These are phyloP conservation scores for Gymnarchus niloticus DNA, from an alignment of 2,113 vertebrate species.

Conservation along the genomic window DNA sequence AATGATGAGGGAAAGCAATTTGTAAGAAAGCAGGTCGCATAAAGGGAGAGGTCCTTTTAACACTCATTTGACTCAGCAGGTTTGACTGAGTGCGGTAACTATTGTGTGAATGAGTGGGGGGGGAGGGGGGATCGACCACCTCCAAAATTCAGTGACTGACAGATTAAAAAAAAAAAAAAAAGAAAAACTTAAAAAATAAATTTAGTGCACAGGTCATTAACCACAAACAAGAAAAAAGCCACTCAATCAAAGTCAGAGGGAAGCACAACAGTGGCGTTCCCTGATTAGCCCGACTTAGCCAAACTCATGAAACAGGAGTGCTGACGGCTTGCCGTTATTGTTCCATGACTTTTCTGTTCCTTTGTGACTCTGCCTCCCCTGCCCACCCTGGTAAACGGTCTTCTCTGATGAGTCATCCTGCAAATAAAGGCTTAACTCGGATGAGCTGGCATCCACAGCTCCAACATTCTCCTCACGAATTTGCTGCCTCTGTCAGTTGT, in stretches of 20 bases:
- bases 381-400: constrained; percentile 6
- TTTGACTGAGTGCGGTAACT: not conserved
- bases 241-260: not conserved
- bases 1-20: constrained; percentile 6
- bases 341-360: not conserved
- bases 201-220: not conserved
- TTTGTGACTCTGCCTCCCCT: not conserved
- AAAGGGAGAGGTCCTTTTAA: not conserved
- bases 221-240: not conserved
- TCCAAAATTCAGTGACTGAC: not conserved
- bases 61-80: not conserved
- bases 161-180: not conserved
- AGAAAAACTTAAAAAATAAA: not conserved
- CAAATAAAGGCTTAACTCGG: not conserved
- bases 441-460: not conserved
- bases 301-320: not conserved
- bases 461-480: constrained; percentile 15
- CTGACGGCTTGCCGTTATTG: not conserved
- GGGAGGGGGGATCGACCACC: not conserved
- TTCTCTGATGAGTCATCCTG: constrained; percentile 3
- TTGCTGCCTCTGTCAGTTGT: constrained; percentile 12
- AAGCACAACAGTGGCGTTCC: not conserved
- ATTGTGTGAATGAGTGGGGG: not conserved
- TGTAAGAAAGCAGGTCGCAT: not conserved
- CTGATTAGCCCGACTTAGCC: not conserved